Evolutionary conservation across 2,888 invertebrate genomes (phyloP), one percentile per base, ranked within the genome.

Genomic region (Lordiphosa andalusiaca): DNA sequence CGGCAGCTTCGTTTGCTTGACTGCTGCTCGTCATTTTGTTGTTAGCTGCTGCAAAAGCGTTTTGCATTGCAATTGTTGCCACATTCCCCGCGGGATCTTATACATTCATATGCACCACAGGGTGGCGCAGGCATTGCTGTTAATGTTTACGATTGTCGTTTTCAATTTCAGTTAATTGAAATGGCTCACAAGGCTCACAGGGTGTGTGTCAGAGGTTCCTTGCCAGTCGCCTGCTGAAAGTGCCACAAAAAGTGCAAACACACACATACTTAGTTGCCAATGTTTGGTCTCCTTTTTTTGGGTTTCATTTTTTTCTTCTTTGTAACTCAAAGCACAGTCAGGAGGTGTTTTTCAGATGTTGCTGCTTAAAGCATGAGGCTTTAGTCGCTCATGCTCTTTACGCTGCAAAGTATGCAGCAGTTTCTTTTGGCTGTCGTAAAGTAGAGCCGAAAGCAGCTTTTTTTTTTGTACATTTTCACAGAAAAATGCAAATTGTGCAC

Each of bases 141-240:
- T 72, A 72, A 81, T 77, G 65, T 74, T 77, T 68, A 81, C 70
- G 74, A 74, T 74, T 70, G 74, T 74, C 70, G 82, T 61, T 77
- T 77, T 70, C 77, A 77, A 77, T 77, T 77, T 66, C 64, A 72
- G 74, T 77, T 77, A 77, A 77, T 77, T 77, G 82, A 77, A 77
- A 77, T 39, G 16, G 41, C 41, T 25, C n/a, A 36, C 60, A 46
- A 56, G 62, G 53, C 23, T 52, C 30, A 16, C 40, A 54, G 60
- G 42, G 53, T 40, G 16, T 40, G 16, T 46, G 39, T 38, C 46
- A 30, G n/a, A 30, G 21, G 16, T 37, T n/a, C 33, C 30, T n/a
- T 9, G 13, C 33, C 10, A 25, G 30, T 30, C 9, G 30, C 30
- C 30, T 30, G 30, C 9, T 10, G 10, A 30, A 30, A 30, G 30